Base-by-base conservation (phyloP, 2,797 vertebrate species). In the Epinephelus malabaricus region DNA sequence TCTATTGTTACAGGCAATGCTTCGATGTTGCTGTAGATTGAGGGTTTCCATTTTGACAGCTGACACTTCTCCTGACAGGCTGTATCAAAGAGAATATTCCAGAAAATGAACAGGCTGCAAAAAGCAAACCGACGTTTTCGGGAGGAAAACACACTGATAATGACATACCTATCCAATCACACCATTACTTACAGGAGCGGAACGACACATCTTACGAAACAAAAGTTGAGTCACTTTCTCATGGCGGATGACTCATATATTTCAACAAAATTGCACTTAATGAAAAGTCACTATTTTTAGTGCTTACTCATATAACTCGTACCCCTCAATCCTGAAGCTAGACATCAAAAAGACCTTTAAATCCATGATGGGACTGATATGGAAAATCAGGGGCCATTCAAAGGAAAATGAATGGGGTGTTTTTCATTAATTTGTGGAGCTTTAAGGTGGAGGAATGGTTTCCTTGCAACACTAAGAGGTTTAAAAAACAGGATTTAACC, bases 1-100 rank as follows among this genome's bases (percentile, higher is more conserved):
- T 45, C 80, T 81, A 78, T 84, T 89, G 90, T 85, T 89, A 85
- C 84, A 76, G 73, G 72, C 60, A 53, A 77, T 40, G 70, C 73
- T 81, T 81, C 71, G 19, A 40, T 86, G 84, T 86, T 88, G 61
- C 76, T 76, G 83, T 69, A 87, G 88, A 93, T 90, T 88, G 88
- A 89, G 76, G 84, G 86, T 89, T 90, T 90, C 75, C 55, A 23
- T 86, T 88, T 78, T 91, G 92, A 94, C 92, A 92, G 89, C 82
- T 81, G 87, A 93, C 91, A 86, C 65, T 55, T 86, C 69, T 87
- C 56, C 77, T 82, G 76, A 84, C 73, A 70, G 69, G 55, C 69
- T 46, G 73, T 45, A 88, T 91, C 85, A 89, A 55, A 90, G 76
- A 84, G 54, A 89, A 73, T 45, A 77, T 81, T 86, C 59, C 64